Evolutionary conservation across 2,797 vertebrate species (phyloP), one percentile per base, ranked within the genome.

Genomic region (Bradypodion ventrale): DNA sequence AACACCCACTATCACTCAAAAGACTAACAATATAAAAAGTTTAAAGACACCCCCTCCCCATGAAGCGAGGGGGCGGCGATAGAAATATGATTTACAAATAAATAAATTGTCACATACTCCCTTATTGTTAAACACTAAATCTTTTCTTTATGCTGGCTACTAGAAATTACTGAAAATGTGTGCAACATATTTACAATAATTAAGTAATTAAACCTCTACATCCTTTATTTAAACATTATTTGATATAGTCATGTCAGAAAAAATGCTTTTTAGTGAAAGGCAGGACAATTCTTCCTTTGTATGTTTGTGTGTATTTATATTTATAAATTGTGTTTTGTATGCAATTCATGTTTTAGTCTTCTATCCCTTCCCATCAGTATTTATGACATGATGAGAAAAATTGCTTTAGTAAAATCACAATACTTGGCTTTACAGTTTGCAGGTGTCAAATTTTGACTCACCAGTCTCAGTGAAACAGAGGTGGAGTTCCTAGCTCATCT

Each of bases 331-430:
- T 49, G 46, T 49, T 8, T 7, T 49, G 46, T 49, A 8, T 49
- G 46, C 6, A 7, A 8, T 49, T 49, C 46, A 8, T 49, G 46
- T 49, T 49, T 49, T 49, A 49, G 46, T 49, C 6, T 16, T 56
- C 13, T 52, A 56, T 16, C 52, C 19, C 13, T 16, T 16, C 13
- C 52, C 52, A 56, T 56, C 10, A 56, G 12, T 12, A 0, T n/a
- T n/a, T n/a, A n/a, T n/a, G n/a, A n/a, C n/a, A n/a, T 78, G 78
- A 56, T 85, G 83, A 79, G 79, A 82, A 74, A 80, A 89, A 46
- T 69, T 83, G 78, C 7, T 72, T 68, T 27, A 27, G 75, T 84
- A n/a, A 88, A 21, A 70, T 75, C 46, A 69, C 52, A 77, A 84
- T 78, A 82, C 89, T 85, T 62, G 70, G n/a, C 42, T 63, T 65